A percentile compares a stretch with the other conserved stretches of the same genome.
These are phyloP conservation scores for Chouioia cunea DNA, from an alignment of 2,888 invertebrate species.

Conservation along the genomic window DNA sequence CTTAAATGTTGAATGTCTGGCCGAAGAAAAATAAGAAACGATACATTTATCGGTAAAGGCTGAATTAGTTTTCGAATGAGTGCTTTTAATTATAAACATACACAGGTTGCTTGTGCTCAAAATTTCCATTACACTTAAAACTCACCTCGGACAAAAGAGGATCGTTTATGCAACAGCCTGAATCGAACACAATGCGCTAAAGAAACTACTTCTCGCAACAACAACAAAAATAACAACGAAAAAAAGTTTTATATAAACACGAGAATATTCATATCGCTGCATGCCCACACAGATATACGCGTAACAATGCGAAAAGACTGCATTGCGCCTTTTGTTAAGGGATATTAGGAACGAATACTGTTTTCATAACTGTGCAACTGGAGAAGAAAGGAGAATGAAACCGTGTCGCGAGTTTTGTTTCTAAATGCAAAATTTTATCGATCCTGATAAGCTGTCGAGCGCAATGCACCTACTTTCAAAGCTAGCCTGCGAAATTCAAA, in stretches of 20 bases:
- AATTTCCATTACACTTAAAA: background rate
- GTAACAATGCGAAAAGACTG: slow-evolving; percentile 30
- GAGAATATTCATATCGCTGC: slow-evolving; percentile 35
- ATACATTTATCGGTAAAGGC: too few species aligned
- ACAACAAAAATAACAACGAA: background rate
- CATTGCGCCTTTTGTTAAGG: slow-evolving; percentile 26
- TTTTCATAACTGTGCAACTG: slow-evolving; percentile 37
- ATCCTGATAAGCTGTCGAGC: background rate
- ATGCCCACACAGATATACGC: background rate
- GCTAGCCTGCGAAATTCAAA: too few species aligned
- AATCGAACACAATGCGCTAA: too few species aligned
- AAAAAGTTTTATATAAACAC: background rate
- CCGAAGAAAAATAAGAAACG: too few species aligned
- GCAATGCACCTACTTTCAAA: too few species aligned
- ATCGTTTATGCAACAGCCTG: too few species aligned
- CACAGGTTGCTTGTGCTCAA: background rate
- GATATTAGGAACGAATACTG: slow-evolving; percentile 36
- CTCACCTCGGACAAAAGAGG: background rate
- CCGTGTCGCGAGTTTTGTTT: background rate
- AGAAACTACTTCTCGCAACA: too few species aligned
- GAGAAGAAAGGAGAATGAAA: background rate
- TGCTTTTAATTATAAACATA: too few species aligned
- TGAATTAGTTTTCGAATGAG: too few species aligned
- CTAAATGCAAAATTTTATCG: slow-evolving; percentile 30
- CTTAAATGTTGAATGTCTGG: slow-evolving; percentile 2